These are phyloP conservation scores for Phylloscopus trochiloides DNA, from an alignment of 2,113 vertebrate species.

Conservation along the genomic window DNA sequence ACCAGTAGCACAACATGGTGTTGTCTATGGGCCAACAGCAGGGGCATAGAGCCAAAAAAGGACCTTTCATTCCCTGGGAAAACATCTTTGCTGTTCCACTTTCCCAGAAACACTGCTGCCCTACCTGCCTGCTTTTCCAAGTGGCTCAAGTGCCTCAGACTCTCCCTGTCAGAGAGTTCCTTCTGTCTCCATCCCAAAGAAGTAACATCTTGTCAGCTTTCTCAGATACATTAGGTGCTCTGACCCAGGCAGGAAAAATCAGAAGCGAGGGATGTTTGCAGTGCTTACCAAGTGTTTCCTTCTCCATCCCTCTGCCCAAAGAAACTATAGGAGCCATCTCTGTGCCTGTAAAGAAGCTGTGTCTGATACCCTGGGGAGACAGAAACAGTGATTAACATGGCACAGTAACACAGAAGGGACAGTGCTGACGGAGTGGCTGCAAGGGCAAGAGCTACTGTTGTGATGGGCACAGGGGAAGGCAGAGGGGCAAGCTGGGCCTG, in stretches of 20 bases:
- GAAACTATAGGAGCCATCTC: conserved; percentile 86
- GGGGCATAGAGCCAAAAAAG: not conserved
- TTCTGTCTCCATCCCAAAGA: not conserved
- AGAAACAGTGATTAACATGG: not conserved
- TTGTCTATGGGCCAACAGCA: not conserved
- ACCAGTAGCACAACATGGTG: not conserved
- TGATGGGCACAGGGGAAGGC: not conserved
- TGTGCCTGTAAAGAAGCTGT: conserved; percentile 81
- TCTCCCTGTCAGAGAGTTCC: not conserved
- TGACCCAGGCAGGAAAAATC: not conserved
- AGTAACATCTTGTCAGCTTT: conserved; percentile 70
- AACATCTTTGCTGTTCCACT: not conserved
- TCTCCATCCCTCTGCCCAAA: conserved; percentile 78
- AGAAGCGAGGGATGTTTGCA: not conserved
- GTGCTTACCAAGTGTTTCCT: conserved; percentile 86
- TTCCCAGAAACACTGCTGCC: not conserved
- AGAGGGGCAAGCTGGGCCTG: not conserved
- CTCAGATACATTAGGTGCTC: not conserved
- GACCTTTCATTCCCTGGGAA: not conserved
- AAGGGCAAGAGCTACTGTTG: not conserved
- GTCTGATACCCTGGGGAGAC: conserved; percentile 79
- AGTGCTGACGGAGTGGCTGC: not conserved
- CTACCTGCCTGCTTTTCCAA: not conserved
- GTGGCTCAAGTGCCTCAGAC: not conserved
- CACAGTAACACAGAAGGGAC: not conserved